Evolutionary conservation across 2,888 invertebrate species (phyloP).

Genomic region (Athalia rosae): DNA sequence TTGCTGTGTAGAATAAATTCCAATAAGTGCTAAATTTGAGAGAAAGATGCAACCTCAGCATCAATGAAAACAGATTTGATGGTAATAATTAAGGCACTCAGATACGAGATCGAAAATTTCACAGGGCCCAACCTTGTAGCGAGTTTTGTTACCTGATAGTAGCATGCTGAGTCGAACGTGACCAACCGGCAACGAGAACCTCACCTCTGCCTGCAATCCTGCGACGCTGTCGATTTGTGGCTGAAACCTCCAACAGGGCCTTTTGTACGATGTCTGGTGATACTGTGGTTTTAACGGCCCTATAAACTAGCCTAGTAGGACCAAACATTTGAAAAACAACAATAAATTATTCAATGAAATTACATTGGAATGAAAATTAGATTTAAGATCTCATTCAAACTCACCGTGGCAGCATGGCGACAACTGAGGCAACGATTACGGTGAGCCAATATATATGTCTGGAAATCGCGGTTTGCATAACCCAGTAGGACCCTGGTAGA

Average conservation of each 20-base stretch:
- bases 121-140: slow-evolving; percentile 33
- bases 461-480: slow-evolving; percentile 85
- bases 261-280: slow-evolving; percentile 85
- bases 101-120: slow-evolving; percentile 40
- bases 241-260: slow-evolving; percentile 75
- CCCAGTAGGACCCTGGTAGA: slow-evolving; percentile 91
- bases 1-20: too few species aligned
- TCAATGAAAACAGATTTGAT: not conserved
- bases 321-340: not conserved
- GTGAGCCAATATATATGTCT: slow-evolving; percentile 89
- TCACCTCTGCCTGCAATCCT: slow-evolving; percentile 62
- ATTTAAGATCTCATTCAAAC: slow-evolving; percentile 42
- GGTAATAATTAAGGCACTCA: not conserved
- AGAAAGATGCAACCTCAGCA: not conserved
- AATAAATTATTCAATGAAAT: slow-evolving; percentile 44
- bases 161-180: slow-evolving; percentile 69
- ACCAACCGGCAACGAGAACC: slow-evolving; percentile 69
- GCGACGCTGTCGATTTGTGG: slow-evolving; percentile 59
- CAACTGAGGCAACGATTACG: slow-evolving; percentile 83
- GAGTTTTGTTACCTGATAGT: slow-evolving; percentile 66
- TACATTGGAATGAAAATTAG: slow-evolving; percentile 28
- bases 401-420: slow-evolving; percentile 90
- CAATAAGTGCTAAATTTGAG: too few species aligned
- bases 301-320: slow-evolving; percentile 79
- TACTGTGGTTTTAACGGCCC: slow-evolving; percentile 81